Percentiles rank a stretch among this genome's conserved stretches.
Conservation (phyloP, 2,113 vertebrate genomes). For the Paraplagusia blochii region DNA sequence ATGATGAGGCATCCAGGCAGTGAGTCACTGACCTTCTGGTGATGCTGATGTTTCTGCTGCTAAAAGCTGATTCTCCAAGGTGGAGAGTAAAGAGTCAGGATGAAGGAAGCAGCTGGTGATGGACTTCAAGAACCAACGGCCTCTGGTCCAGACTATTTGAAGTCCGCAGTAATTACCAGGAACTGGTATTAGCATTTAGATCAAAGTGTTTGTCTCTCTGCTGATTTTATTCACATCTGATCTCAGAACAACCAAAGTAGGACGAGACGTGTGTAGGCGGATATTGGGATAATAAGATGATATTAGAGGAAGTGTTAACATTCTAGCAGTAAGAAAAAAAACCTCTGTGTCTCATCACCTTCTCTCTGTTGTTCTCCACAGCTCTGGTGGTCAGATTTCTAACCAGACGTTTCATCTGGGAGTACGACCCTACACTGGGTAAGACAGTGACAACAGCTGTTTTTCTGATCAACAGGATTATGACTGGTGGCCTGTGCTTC, state of each 20-base stretch:
- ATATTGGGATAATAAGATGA: background rate
- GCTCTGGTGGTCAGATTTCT: conserved; percentile 95
- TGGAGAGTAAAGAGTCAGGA: background rate
- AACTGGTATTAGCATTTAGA: conserved; percentile 45
- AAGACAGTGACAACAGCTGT: conserved; percentile 52
- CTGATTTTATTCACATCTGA: conserved; percentile 1
- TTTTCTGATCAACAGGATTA: background rate
- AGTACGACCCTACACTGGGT: conserved; percentile 96
- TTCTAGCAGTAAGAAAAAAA: background rate
- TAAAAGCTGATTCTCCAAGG: background rate
- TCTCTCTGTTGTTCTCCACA: conserved; percentile 52
- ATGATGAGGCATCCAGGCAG: conserved; percentile 23
- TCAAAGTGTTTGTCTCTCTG: conserved; percentile 19
- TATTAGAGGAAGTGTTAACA: background rate
- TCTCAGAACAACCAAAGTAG: conserved; percentile 13
- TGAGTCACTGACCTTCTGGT: conserved; percentile 41
- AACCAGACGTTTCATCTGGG: conserved; percentile 98
- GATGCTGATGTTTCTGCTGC: background rate
- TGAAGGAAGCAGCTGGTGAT: background rate
- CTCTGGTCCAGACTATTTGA: conserved; percentile 18
- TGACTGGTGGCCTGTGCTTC: background rate
- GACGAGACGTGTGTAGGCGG: background rate
- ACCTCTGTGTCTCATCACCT: conserved; percentile 10
- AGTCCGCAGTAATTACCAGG: conserved; percentile 6
- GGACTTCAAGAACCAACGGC: background rate